Evolutionary conservation across 1,140 invertebrate genomes (phyloP).

Genomic region (Anoplophora glabripennis): DNA sequence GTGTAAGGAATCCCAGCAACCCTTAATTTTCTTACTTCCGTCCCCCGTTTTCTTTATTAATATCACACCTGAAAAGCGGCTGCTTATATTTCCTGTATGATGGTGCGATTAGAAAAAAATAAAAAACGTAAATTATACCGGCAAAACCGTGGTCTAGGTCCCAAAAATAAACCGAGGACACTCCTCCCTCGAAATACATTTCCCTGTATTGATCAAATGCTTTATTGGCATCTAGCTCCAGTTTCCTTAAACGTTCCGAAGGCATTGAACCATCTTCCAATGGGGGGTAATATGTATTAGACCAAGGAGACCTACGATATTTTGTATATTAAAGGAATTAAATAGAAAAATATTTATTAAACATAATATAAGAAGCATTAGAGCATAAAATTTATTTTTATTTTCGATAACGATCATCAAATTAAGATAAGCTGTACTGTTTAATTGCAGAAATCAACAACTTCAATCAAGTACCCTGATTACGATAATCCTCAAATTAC

Average conservation of each 20-base stretch:
- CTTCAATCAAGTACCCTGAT: too few species aligned
- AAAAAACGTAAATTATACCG: slow-evolving; percentile 49
- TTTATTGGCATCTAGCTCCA: slow-evolving; percentile 97
- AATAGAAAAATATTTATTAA: too few species aligned
- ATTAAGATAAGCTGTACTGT: too few species aligned
- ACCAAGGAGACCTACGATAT: slow-evolving; percentile 90
- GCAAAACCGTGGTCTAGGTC: slow-evolving; percentile 99
- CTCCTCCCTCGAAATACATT: slow-evolving; percentile 99
- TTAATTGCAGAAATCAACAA: too few species aligned
- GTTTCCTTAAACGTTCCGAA: slow-evolving; percentile 89
- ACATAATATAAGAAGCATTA: too few species aligned
- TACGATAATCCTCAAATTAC: too few species aligned
- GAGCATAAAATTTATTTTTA: too few species aligned
- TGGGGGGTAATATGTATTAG: slow-evolving; percentile 96
- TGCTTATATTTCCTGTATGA: neutral
- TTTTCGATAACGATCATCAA: too few species aligned
- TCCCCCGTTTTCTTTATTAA: slow-evolving; percentile 98
- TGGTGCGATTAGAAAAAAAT: neutral
- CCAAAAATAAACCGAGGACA: slow-evolving; percentile 99
- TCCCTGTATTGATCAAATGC: slow-evolving; percentile 99
- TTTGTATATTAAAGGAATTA: neutral
- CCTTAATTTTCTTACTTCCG: slow-evolving; percentile 93
- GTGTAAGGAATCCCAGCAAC: slow-evolving; percentile 99
- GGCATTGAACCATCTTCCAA: slow-evolving; percentile 98
- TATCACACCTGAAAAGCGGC: slow-evolving; percentile 74